Conservation (phyloP, 1,140 invertebrate genomes). For the Zophobas morio region DNA sequence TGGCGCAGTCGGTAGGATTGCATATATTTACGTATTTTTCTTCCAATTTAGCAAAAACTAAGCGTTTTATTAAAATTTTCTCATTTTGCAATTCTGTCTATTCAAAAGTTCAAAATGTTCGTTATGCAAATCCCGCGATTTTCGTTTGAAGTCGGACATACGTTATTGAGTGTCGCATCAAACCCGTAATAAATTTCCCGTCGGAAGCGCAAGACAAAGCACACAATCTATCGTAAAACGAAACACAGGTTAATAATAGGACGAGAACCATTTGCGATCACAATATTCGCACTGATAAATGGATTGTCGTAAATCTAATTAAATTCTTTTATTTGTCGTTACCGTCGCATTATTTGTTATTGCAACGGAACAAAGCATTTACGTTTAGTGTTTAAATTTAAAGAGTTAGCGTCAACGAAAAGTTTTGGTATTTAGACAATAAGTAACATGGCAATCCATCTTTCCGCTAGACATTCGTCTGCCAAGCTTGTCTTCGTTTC, state of each 20-base stretch:
- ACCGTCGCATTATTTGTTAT: constrained; percentile 26
- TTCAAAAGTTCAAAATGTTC: no score
- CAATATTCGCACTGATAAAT: constrained; percentile 28
- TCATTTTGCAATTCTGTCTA: no score
- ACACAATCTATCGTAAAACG: constrained; percentile 19
- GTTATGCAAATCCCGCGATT: no score
- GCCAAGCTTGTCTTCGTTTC: constrained; percentile 52
- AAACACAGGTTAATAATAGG: constrained; percentile 38
- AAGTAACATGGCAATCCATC: constrained; percentile 56
- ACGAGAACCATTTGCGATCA: constrained; percentile 21
- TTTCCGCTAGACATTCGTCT: constrained; percentile 52
- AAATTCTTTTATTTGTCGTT: constrained; percentile 32
- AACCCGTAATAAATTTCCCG: constrained; percentile 4
- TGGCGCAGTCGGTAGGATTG: background rate
- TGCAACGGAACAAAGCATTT: constrained; percentile 49
- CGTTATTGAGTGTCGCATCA: background rate
- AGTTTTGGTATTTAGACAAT: constrained; percentile 55
- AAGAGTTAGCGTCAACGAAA: constrained; percentile 53
- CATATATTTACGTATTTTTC: no score
- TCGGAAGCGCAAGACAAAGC: constrained; percentile 23
- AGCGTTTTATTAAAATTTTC: no score
- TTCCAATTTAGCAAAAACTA: no score
- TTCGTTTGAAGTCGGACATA: background rate
- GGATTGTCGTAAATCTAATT: constrained; percentile 35
- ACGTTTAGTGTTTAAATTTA: constrained; percentile 46